phyloP scores from a whole-genome alignment of 2,888 invertebrate genomes.

The Glaucopsyche alexis region DNA sequence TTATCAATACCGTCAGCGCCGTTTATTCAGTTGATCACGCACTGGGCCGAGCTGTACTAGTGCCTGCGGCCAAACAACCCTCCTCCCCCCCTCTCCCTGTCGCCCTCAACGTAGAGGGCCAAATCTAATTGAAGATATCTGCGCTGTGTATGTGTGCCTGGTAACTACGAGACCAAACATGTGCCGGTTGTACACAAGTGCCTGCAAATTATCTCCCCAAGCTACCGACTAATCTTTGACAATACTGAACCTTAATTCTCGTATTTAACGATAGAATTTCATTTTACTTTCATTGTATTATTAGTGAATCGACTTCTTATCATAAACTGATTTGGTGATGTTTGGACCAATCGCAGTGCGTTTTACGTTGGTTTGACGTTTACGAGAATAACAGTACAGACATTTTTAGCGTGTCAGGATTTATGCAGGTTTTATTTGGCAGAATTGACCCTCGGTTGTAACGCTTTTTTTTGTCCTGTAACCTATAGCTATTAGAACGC shows the following conservation, averaged over 20 bases:
- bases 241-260: no score
- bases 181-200: background rate
- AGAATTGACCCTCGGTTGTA: no score
- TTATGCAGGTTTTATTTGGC: no score
- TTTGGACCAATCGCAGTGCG: no score
- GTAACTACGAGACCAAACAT: background rate
- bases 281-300: no score
- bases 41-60: background rate
- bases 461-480: background rate
- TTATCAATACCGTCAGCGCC: background rate
- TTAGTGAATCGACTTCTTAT: no score
- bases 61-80: background rate
- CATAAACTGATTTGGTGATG: no score
- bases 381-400: no score
- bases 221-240: background rate
- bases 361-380: no score
- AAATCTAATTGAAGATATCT: constrained; percentile 9
- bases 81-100: background rate
- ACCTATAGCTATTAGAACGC: no score
- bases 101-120: background rate
- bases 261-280: no score
- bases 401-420: no score
- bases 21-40: constrained; percentile 6
- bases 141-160: background rate
- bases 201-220: background rate